These are phyloP conservation scores for Athene cunicularia DNA, from an alignment of 2,113 vertebrate species.

Conservation along the genomic window DNA sequence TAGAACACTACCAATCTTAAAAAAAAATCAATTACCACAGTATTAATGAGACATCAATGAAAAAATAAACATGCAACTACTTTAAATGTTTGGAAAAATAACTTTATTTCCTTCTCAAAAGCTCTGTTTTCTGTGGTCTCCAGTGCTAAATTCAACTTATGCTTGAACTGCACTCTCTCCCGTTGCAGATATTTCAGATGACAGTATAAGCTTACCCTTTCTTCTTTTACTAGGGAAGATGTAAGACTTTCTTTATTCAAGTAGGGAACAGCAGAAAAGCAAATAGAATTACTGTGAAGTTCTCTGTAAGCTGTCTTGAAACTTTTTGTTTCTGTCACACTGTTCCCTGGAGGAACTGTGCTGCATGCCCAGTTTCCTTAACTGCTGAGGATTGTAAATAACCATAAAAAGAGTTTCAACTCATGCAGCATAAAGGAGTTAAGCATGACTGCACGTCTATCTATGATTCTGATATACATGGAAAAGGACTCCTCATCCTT, in stretches of 20 bases:
- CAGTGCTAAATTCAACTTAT: background rate
- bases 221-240: background rate
- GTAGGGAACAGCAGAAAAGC: background rate
- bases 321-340: background rate
- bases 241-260: background rate
- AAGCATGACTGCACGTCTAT: background rate
- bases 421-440: background rate
- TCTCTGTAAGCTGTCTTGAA: background rate
- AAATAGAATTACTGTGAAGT: background rate
- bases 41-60: background rate
- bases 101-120: background rate
- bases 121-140: background rate
- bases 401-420: background rate
- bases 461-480: background rate
- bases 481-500: background rate
- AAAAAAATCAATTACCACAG: background rate
- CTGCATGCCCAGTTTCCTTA: background rate
- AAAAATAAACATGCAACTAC: background rate
- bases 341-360: background rate
- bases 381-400: background rate
- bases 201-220: background rate
- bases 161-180: background rate
- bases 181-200: background rate
- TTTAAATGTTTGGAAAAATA: background rate
- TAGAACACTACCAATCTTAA: background rate